Conservation (phyloP, 2,797 vertebrate species). For the Anguilla marmorata region DNA sequence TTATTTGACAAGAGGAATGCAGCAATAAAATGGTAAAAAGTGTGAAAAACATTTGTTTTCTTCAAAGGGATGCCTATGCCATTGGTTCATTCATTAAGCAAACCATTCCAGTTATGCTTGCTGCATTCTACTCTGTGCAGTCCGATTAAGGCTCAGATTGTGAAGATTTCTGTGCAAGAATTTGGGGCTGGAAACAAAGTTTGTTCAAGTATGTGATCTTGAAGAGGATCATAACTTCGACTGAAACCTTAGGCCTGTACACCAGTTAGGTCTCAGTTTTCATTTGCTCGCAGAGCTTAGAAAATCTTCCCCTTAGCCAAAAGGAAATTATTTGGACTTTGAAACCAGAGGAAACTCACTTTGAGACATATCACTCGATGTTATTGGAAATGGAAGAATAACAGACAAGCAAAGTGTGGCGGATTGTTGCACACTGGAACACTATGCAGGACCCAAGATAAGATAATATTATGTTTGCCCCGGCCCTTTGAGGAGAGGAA, state of each 20-base stretch:
- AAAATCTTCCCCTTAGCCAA: not conserved
- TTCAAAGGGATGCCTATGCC: not conserved
- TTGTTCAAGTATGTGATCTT: slow-evolving; percentile 3
- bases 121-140: not conserved
- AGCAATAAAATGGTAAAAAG: not conserved
- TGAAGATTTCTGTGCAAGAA: slow-evolving; percentile 7
- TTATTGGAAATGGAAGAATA: slow-evolving; percentile 22
- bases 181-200: slow-evolving; percentile 24
- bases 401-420: slow-evolving; percentile 12
- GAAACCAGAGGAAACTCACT: slow-evolving; percentile 7
- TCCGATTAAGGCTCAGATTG: not conserved
- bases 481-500: slow-evolving; percentile 23
- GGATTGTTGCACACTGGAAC: slow-evolving; percentile 7
- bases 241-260: slow-evolving; percentile 8
- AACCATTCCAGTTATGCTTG: not conserved
- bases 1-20: not conserved
- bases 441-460: slow-evolving; percentile 8
- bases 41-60: not conserved
- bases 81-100: not conserved
- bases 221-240: slow-evolving; percentile 24
- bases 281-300: not conserved
- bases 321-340: not conserved
- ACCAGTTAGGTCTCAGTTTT: not conserved
- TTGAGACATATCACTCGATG: slow-evolving; percentile 14
- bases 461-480: slow-evolving; percentile 32